Base-by-base conservation (phyloP, 2,888 invertebrate species). In the Polydrusus tereticollis region DNA sequence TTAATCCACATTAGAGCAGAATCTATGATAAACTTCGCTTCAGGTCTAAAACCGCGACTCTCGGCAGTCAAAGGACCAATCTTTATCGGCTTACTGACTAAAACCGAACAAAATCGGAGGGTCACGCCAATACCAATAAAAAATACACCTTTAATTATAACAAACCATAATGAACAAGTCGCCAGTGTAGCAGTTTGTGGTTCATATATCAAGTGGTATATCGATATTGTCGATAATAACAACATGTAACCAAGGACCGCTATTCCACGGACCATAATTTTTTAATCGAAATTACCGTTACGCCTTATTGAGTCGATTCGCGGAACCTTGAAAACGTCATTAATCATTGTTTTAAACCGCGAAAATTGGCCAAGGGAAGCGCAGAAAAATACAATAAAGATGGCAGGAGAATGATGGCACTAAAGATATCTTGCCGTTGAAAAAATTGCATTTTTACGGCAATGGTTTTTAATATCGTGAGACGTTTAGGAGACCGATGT, bases 121-220 rank as follows among this genome's bases (percentile, higher is more conserved):
- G 50, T 14, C 21, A 36, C 47, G 33, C 36, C 64, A 64, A 64
- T 64, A 50, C 36, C 64, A 64, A 64, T 64, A 64, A 64, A 62
- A 62, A 38, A 43, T 52, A 33, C 64, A n/a, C 29, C 50, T 38
- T 64, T 64, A 50, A 64, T 50, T 64, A n/a, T n/a, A 50, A 52
- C 47, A 36, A 50, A 64, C 47, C 21, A 20, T 64, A 52, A 64
- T 64, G 47, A 47, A 50, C 64, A 21, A 45, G 8, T 10, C n/a
- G 2, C 45, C 21, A 10, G 45, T 43, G 20, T 20, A 20, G 43
- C 20, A 16, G 43, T 45, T 45, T 45, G 20, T 45, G 20, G 20
- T 20, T 45, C 20, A 18, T 45, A 45, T 45, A 45, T 20, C 45
- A 45, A 45, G 45, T 45, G 21, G 21, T 12, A 45, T 45, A 45